Evolutionary conservation across 2,797 vertebrate genomes (phyloP).

Genomic region (Malacoctenus gilli): DNA sequence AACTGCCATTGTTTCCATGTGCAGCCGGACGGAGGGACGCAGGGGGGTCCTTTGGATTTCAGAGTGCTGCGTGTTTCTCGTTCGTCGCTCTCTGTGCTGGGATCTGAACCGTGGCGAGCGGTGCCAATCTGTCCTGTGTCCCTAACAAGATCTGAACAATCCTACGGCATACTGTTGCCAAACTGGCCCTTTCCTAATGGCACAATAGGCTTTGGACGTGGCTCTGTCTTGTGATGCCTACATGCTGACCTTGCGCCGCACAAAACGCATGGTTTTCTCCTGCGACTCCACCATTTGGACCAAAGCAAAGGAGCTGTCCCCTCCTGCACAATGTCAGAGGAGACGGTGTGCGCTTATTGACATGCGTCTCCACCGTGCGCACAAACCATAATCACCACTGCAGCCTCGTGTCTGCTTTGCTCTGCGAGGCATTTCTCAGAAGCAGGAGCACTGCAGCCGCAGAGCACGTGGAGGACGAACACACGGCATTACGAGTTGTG

Average conservation of each 20-base stretch:
- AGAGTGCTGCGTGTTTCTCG: conserved; percentile 39
- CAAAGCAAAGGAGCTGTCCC: conserved; percentile 2
- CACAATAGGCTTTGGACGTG: conserved; percentile 9
- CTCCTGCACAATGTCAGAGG: not conserved
- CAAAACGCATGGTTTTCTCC: not conserved
- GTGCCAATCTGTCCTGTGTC: conserved; percentile 49
- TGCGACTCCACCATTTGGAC: conserved; percentile 8
- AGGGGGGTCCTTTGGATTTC: conserved; percentile 16
- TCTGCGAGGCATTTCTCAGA: conserved; percentile 16
- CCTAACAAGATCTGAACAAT: conserved; percentile 48
- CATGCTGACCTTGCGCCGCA: conserved; percentile 9
- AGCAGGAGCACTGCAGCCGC: conserved; percentile 40
- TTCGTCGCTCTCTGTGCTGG: conserved; percentile 31
- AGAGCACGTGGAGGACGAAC: conserved; percentile 50
- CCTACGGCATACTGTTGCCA: conserved; percentile 13
- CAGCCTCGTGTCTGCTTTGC: conserved; percentile 10
- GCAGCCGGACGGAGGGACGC: conserved; percentile 18
- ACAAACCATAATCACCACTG: conserved; percentile 7
- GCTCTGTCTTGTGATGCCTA: conserved; percentile 14
- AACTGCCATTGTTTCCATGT: conserved; percentile 46
- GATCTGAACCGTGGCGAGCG: conserved; percentile 23
- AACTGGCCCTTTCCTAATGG: conserved; percentile 7
- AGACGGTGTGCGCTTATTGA: conserved; percentile 4
- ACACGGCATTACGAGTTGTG: conserved; percentile 11
- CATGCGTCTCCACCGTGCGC: not conserved